Conservation (phyloP, 35 echinoderm and acorn worm species). For the Ptychodera flava region DNA sequence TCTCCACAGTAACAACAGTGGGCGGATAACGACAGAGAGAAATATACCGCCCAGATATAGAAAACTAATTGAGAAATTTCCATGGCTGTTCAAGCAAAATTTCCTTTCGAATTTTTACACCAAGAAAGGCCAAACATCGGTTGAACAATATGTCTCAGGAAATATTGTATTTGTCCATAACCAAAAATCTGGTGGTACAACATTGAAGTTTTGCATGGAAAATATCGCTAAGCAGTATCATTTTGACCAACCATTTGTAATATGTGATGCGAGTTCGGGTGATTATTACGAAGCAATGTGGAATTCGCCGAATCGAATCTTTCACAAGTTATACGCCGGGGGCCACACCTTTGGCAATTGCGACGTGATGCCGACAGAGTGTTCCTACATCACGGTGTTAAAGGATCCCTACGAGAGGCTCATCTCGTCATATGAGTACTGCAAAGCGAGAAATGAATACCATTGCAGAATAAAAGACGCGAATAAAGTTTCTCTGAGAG, state of each 20-base stretch:
- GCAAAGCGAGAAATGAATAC: background rate
- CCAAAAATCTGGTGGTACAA: background rate
- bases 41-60: no score
- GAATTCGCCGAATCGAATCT: background rate
- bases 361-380: background rate
- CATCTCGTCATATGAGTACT: background rate
- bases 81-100: background rate
- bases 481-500: background rate
- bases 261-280: background rate
- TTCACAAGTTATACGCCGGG: background rate
- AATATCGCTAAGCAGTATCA: background rate
- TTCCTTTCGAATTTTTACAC: background rate
- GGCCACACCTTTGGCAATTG: background rate
- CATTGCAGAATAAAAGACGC: background rate
- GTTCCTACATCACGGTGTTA: background rate
- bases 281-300: background rate
- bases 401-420: background rate
- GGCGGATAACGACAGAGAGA: no score
- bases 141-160: no score
- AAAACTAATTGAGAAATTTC: background rate
- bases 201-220: background rate
- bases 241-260: background rate
- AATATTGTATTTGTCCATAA: background rate
- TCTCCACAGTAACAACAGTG: no score
- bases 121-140: background rate